These are phyloP conservation scores for Muscina levida DNA, from an alignment of 2,888 invertebrate species.

Conservation along the genomic window DNA sequence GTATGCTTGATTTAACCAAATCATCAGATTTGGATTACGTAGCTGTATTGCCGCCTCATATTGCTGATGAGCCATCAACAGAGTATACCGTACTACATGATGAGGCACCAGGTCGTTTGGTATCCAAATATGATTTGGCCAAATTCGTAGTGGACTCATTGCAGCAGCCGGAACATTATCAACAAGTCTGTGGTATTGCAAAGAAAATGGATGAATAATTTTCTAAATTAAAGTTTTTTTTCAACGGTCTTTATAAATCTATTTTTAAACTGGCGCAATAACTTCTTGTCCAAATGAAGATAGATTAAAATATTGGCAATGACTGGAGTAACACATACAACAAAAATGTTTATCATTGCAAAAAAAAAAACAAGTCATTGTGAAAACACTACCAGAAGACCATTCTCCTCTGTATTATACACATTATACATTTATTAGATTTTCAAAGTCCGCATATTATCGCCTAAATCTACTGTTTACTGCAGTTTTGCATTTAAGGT, in stretches of 20 bases:
- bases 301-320: too few species aligned
- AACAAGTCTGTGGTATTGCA: constrained; percentile 84
- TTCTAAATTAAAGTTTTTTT: background rate
- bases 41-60: constrained; percentile 90
- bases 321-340: background rate
- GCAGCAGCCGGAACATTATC: constrained; percentile 85
- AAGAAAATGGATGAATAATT: constrained; percentile 73
- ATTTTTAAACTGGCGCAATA: too few species aligned
- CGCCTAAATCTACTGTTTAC: background rate
- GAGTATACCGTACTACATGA: constrained; percentile 83
- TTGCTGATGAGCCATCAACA: constrained; percentile 86
- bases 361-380: background rate
- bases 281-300: too few species aligned
- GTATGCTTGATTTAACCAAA: constrained; percentile 87
- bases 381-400: too few species aligned
- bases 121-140: constrained; percentile 89
- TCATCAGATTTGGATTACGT: constrained; percentile 86
- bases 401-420: too few species aligned
- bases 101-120: constrained; percentile 84
- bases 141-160: constrained; percentile 88
- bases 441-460: background rate
- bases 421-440: background rate
- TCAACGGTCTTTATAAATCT: too few species aligned
- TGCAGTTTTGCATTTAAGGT: background rate
- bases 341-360: background rate